phyloP scores from a whole-genome alignment of 1,140 invertebrate genomes.

The Dreissena rostriformis region DNA sequence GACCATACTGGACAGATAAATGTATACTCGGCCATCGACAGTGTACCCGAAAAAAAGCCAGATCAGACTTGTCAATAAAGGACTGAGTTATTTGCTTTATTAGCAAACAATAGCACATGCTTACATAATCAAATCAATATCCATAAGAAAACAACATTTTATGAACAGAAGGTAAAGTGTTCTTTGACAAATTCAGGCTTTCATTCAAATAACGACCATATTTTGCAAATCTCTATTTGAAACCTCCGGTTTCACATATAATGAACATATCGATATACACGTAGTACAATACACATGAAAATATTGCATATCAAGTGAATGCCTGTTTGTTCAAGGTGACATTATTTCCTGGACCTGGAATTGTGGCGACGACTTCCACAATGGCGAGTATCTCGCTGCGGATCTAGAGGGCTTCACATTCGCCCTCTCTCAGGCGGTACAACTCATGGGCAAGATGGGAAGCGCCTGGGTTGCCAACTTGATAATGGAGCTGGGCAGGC shows the following conservation, averaged over 20 bases:
- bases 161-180: too few species aligned
- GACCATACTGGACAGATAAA: too few species aligned
- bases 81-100: too few species aligned
- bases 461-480: not conserved
- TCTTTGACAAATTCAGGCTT: not conserved
- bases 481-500: not conserved
- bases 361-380: conserved; percentile 21
- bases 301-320: not conserved
- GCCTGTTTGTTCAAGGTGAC: not conserved
- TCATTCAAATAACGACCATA: not conserved
- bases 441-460: not conserved
- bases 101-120: too few species aligned
- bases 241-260: not conserved
- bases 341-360: conserved; percentile 6
- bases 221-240: not conserved
- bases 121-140: not conserved
- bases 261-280: not conserved
- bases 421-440: conserved; percentile 21
- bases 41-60: too few species aligned
- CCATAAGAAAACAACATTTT: too few species aligned
- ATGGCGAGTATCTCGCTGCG: conserved; percentile 8
- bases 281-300: too few species aligned
- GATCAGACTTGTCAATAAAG: too few species aligned
- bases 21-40: not conserved
- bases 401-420: conserved; percentile 31